phyloP scores from a whole-genome alignment of 2,113 vertebrate genomes.

The Ornithorhynchus anatinus region DNA sequence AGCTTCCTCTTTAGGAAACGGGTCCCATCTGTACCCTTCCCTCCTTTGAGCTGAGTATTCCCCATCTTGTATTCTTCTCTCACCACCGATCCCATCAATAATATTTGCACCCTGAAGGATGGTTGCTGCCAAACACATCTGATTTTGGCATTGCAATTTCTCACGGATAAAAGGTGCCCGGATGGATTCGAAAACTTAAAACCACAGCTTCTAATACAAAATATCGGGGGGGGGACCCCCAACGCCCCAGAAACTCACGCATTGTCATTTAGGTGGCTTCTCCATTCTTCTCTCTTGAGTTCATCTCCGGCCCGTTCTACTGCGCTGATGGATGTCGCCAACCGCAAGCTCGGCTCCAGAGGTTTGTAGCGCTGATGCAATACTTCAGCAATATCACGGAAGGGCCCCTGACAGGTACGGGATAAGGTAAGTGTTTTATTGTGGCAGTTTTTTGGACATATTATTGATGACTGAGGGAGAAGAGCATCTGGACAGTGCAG shows the following conservation, averaged over 20 bases:
- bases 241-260: conserved; percentile 65
- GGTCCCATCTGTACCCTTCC: neutral
- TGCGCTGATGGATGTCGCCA: conserved; percentile 73
- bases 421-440: conserved; percentile 37
- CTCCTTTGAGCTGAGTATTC: neutral
- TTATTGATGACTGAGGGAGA: conserved; percentile 20
- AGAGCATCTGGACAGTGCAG: conserved; percentile 11
- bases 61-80: neutral
- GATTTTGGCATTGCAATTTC: neutral
- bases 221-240: neutral
- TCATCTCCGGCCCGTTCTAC: conserved; percentile 70
- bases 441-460: neutral
- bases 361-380: conserved; percentile 78
- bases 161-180: conserved; percentile 33
- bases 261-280: conserved; percentile 55
- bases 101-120: neutral
- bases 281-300: conserved; percentile 60
- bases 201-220: neutral
- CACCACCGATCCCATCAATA: neutral
- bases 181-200: neutral
- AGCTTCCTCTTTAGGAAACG: neutral
- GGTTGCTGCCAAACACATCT: neutral
- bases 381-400: conserved; percentile 74
- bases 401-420: conserved; percentile 77
- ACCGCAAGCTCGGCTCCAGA: conserved; percentile 76